Evolutionary conservation across 53 echinoderm and acorn worm species (phyloP), one percentile per base, ranked within the genome.

Genomic region (Holothuria leucospilota): DNA sequence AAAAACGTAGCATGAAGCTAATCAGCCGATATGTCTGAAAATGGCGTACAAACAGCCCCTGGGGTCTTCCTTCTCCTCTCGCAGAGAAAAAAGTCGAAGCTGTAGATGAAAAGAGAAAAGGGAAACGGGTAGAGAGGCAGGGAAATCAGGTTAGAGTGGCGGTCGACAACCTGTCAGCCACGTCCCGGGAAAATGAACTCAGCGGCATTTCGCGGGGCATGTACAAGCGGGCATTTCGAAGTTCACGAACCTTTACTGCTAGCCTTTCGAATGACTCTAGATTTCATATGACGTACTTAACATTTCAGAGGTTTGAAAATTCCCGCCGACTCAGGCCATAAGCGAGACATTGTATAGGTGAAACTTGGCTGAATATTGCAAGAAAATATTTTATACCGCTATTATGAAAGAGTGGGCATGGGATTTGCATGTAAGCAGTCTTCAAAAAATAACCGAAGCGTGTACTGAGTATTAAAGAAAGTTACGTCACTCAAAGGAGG

Each of bases 41-140:
- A 81, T 81, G 81, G 81, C 81, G 81, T 60, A 81, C 81, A 81
- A 81, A 81, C 62, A 81, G 62, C 60, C 81, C 81, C 62, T 61
- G 62, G 62, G 81, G 81, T 59, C 62, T 58, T 81, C 62, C 18
- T 59, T 81, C 29, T 81, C 51, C 39, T 61, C n/a, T 61, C 62
- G 52, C 30, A 59, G 58, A 60, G 62, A 39, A 81, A 56, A 53
- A 30, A 30, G 59, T 56, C 56, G 56, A 56, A 56, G 56, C 8
- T 56, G 56, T 56, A 56, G 56, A 56, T 56, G 8, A 56, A 56
- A 16, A 67, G 68, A 67, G 67, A 28, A 66, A 67, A 25, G 1
- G 13, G 20, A 67, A 67, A 29, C 28, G 68, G 13, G 28, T 3
- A n/a, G 34, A 67, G 60, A 61, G n/a, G 62, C 20, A 20, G 30